phyloP scores from a whole-genome alignment of 2,888 invertebrate genomes.

The Dysmachus trigonus region DNA sequence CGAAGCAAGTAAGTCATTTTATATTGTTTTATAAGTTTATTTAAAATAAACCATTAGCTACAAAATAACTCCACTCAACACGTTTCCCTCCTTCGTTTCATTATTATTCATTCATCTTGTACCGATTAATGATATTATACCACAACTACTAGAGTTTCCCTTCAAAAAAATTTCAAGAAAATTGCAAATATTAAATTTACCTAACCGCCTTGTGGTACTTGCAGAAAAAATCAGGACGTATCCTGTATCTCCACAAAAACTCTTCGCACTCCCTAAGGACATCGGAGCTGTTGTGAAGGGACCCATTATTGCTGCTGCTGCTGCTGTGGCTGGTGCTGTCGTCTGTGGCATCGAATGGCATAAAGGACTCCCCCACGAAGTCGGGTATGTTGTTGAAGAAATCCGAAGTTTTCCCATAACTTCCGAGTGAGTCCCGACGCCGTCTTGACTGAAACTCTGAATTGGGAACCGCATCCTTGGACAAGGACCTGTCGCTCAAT shows the following conservation, averaged over 20 bases:
- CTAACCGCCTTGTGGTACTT: slow-evolving; percentile 69
- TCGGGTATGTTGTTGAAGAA: slow-evolving; percentile 62
- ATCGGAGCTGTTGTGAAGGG: slow-evolving; percentile 54
- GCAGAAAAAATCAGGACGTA: slow-evolving; percentile 82
- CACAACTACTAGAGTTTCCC: background rate
- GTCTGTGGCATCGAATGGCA: slow-evolving; percentile 50
- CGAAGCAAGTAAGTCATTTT: no score
- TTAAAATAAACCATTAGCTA: no score
- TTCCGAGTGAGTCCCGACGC: slow-evolving; percentile 48
- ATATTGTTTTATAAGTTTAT: no score
- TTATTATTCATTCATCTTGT: no score
- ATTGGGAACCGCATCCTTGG: background rate
- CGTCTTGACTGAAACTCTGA: background rate
- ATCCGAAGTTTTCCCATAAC: slow-evolving; percentile 57
- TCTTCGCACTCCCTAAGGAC: slow-evolving; percentile 69
- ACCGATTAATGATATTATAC: no score
- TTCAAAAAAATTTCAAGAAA: background rate
- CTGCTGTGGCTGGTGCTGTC: background rate
- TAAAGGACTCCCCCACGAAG: slow-evolving; percentile 55
- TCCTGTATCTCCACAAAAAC: slow-evolving; percentile 72
- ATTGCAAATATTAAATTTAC: slow-evolving; percentile 53
- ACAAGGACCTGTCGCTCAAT: background rate
- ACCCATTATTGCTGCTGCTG: slow-evolving; percentile 43
- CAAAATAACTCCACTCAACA: no score
- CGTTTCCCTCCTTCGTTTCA: no score